phyloP scores from a whole-genome alignment of 1,140 invertebrate species.

The Nymphalis io region DNA sequence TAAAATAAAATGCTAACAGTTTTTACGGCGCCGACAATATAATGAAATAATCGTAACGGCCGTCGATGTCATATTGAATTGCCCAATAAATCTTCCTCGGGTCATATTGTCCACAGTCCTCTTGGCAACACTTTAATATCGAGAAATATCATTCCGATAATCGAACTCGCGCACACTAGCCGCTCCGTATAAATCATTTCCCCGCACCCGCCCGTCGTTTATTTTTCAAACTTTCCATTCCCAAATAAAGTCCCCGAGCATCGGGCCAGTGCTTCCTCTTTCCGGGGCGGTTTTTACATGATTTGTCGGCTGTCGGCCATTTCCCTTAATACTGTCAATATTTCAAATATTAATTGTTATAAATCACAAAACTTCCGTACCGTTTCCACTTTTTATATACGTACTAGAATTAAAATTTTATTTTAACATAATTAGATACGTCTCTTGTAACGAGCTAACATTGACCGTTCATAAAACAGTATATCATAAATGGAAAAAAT shows the following conservation, averaged over 20 bases:
- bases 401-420: conserved; percentile 55
- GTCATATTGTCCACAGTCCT: conserved; percentile 79
- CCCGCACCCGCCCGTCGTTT: conserved; percentile 72
- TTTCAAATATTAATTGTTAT: conserved; percentile 81
- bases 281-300: conserved; percentile 79
- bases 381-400: conserved; percentile 56
- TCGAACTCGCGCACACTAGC: conserved; percentile 69
- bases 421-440: conserved; percentile 56
- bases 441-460: conserved; percentile 28
- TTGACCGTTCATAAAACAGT: conserved; percentile 24
- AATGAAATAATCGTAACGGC: conserved; percentile 80
- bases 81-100: conserved; percentile 76
- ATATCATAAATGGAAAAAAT: conserved; percentile 34
- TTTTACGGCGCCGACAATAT: conserved; percentile 79
- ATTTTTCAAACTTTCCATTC: conserved; percentile 80
- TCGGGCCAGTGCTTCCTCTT: conserved; percentile 76
- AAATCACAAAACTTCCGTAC: conserved; percentile 72
- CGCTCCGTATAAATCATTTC: conserved; percentile 73
- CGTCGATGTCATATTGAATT: conserved; percentile 72
- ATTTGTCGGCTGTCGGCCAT: conserved; percentile 77
- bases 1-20: conserved; percentile 78
- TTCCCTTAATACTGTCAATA: conserved; percentile 80
- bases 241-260: conserved; percentile 78
- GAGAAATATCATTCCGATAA: conserved; percentile 79
- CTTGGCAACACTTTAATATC: conserved; percentile 80